Evolutionary conservation across 2,113 vertebrate species (phyloP).

Genomic region (Microcebus jonahi): DNA sequence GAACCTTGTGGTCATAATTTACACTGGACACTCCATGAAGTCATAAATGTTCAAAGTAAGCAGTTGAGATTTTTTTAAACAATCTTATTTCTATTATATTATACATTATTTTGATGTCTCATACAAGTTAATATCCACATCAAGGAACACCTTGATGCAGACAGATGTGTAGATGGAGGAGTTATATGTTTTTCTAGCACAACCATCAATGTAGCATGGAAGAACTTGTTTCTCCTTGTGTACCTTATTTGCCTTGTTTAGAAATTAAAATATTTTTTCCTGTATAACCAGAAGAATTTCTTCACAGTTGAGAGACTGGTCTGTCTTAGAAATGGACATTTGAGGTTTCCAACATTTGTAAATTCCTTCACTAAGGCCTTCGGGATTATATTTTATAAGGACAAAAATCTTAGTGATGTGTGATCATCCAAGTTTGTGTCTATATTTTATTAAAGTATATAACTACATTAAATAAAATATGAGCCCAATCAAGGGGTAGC

Average conservation of each 20-base stretch:
- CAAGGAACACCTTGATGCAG: not conserved
- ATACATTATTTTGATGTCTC: not conserved
- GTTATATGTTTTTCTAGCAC: not conserved
- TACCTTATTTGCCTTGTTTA: not conserved
- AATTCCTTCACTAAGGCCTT: not conserved
- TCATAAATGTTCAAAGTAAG: not conserved
- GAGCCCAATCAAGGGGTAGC: not conserved
- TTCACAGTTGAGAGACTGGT: not conserved
- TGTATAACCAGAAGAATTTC: not conserved
- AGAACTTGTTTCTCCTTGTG: not conserved
- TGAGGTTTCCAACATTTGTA: not conserved
- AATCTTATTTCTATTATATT: not conserved
- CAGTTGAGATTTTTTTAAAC: not conserved
- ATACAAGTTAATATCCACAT: not conserved
- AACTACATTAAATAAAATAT: not conserved
- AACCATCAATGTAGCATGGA: not conserved
- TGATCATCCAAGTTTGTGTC: not conserved
- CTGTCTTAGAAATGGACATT: not conserved
- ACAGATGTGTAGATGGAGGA: rapidly evolving
- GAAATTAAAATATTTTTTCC: not conserved
- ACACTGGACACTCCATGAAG: not conserved
- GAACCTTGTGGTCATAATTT: not conserved
- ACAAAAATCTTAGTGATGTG: not conserved
- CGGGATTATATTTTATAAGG: not conserved
- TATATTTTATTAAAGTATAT: not conserved